A percentile compares a stretch with the other conserved stretches of the same genome.
phyloP scores from a whole-genome alignment of 2,888 invertebrate species.

The Erebia ligea region DNA sequence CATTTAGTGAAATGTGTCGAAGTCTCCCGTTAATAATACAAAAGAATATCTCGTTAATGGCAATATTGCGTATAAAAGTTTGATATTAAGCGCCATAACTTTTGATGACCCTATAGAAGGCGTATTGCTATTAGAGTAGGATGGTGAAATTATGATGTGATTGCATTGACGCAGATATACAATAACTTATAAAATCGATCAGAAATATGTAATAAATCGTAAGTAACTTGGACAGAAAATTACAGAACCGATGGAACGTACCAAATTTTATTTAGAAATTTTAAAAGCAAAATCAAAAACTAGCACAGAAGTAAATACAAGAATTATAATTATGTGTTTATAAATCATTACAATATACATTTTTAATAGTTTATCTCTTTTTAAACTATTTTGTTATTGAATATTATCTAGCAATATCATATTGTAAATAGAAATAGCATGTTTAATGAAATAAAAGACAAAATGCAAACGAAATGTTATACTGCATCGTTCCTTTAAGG shows the following conservation, averaged over 20 bases:
- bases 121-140: slow-evolving; percentile 10
- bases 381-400: too few species aligned
- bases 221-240: not conserved
- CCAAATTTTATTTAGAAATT: too few species aligned
- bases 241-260: too few species aligned
- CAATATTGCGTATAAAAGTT: slow-evolving; percentile 39
- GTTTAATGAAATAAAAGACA: not conserved
- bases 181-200: too few species aligned
- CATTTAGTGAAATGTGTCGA: slow-evolving; percentile 22
- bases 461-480: not conserved
- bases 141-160: slow-evolving; percentile 1
- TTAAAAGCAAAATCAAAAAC: too few species aligned
- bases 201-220: not conserved
- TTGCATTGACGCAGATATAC: not conserved
- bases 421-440: too few species aligned
- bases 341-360: too few species aligned
- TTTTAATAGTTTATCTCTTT: too few species aligned
- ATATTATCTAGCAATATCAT: too few species aligned
- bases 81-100: slow-evolving; percentile 36
- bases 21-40: slow-evolving; percentile 31
- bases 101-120: slow-evolving; percentile 31
- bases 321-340: too few species aligned
- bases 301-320: too few species aligned
- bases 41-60: slow-evolving; percentile 34
- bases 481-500: too few species aligned